These are phyloP conservation scores for Pyrocephalus nanus DNA, from an alignment of 2,797 vertebrate genomes.

Conservation along the genomic window DNA sequence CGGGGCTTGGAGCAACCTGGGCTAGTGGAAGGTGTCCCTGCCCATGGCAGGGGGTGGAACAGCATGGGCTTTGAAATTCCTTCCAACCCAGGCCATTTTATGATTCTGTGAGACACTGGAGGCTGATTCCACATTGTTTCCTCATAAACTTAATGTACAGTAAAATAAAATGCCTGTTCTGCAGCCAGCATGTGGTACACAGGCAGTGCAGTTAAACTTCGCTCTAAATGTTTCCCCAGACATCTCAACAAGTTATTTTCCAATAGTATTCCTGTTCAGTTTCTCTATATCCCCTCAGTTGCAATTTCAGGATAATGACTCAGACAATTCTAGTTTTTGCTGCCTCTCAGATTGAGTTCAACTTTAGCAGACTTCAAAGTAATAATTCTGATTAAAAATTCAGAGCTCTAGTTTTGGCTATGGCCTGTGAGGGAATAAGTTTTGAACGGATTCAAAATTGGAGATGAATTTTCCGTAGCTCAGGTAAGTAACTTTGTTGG, in stretches of 20 bases:
- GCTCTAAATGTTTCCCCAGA: background rate
- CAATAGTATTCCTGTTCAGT: background rate
- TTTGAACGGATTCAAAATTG: background rate
- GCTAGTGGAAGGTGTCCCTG: background rate
- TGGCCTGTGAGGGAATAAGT: background rate
- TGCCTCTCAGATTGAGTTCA: background rate
- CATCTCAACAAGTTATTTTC: background rate
- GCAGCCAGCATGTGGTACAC: accelerated
- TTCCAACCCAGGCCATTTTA: accelerated
- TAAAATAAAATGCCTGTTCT: accelerated
- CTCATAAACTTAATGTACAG: too few relatives aligned
- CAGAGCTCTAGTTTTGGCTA: background rate
- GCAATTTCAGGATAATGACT: background rate
- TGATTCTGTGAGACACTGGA: accelerated
- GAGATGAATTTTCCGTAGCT: background rate
- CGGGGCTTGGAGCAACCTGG: background rate
- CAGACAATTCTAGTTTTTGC: background rate
- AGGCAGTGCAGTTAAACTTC: accelerated
- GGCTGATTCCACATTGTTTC: background rate
- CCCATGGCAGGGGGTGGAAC: background rate
- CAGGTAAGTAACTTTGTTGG: background rate
- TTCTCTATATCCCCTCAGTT: background rate
- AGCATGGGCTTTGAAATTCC: accelerated
- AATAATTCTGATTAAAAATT: background rate
- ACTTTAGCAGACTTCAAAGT: background rate